These are phyloP conservation scores for Lasioglossum marginatum DNA, from an alignment of 2,888 invertebrate genomes.

Conservation along the genomic window DNA sequence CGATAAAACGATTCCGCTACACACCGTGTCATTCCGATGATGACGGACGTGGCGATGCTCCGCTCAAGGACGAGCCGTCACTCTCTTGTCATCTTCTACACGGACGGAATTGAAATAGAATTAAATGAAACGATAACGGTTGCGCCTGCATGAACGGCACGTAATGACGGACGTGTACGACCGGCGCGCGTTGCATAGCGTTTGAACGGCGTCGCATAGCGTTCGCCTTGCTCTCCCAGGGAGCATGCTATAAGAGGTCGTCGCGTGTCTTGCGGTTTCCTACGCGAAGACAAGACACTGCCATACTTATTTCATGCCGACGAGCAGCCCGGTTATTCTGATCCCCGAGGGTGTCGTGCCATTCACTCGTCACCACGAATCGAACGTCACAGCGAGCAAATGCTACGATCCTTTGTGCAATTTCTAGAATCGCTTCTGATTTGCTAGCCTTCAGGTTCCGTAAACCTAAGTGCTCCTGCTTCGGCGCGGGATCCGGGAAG, in stretches of 20 bases:
- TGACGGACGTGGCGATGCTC: slow-evolving; percentile 42
- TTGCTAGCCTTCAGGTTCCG: background rate
- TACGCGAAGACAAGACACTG: slow-evolving; percentile 44
- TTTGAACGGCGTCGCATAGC: background rate
- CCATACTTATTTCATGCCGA: slow-evolving; percentile 63
- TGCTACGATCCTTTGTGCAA: background rate
- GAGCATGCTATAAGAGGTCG: slow-evolving; percentile 38
- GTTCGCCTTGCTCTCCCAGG: background rate
- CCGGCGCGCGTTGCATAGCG: background rate
- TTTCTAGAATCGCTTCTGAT: background rate
- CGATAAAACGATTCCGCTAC: slow-evolving; percentile 66
- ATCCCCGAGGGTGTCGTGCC: slow-evolving; percentile 65
- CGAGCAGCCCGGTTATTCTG: slow-evolving; percentile 59
- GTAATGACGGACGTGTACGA: slow-evolving; percentile 28
- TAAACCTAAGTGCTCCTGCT: background rate
- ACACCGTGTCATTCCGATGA: slow-evolving; percentile 39
- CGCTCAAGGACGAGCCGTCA: slow-evolving; percentile 66
- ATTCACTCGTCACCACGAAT: slow-evolving; percentile 72
- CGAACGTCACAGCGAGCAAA: slow-evolving; percentile 40
- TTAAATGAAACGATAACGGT: slow-evolving; percentile 68
- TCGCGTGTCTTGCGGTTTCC: slow-evolving; percentile 56
- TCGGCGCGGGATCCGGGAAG: background rate
- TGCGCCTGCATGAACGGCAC: slow-evolving; percentile 34
- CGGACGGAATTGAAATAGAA: slow-evolving; percentile 66
- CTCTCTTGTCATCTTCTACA: slow-evolving; percentile 64